Conservation (phyloP, 2,113 vertebrate genomes). For the Prinia subflava region DNA sequence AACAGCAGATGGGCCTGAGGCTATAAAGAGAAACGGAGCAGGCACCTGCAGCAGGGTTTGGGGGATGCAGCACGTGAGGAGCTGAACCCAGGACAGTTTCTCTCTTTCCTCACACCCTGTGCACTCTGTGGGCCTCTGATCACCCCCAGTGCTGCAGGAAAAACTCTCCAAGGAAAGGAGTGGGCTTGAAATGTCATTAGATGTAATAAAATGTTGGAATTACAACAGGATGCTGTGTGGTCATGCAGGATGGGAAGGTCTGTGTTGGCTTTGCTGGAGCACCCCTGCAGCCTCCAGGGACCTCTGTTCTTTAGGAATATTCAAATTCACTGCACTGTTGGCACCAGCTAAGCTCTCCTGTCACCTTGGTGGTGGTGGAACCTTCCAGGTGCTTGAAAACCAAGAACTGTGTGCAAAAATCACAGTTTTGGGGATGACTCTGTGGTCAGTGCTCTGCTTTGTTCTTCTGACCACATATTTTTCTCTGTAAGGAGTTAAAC, state of each 20-base stretch:
- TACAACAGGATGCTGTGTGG: neutral
- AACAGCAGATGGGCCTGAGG: rapidly evolving
- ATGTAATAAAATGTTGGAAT: neutral
- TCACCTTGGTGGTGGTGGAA: neutral
- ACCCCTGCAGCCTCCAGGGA: neutral
- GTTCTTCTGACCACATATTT: neutral
- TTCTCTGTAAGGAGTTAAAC: neutral
- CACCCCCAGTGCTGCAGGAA: neutral
- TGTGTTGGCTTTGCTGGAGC: neutral
- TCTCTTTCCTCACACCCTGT: neutral
- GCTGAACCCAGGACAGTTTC: neutral
- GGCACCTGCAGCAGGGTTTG: neutral
- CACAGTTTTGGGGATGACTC: neutral
- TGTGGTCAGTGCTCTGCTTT: neutral
- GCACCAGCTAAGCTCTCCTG: neutral
- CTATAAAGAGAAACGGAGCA: neutral
- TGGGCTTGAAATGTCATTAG: neutral
- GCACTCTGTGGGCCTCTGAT: neutral
- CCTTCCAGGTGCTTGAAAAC: neutral
- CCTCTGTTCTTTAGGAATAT: neutral
- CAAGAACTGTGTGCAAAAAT: neutral
- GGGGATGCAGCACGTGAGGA: neutral
- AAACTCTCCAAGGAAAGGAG: neutral
- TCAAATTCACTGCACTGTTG: neutral
- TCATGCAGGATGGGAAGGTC: neutral